Base-by-base conservation (phyloP, 2,797 vertebrate genomes). In the Dicrostonyx torquatus region DNA sequence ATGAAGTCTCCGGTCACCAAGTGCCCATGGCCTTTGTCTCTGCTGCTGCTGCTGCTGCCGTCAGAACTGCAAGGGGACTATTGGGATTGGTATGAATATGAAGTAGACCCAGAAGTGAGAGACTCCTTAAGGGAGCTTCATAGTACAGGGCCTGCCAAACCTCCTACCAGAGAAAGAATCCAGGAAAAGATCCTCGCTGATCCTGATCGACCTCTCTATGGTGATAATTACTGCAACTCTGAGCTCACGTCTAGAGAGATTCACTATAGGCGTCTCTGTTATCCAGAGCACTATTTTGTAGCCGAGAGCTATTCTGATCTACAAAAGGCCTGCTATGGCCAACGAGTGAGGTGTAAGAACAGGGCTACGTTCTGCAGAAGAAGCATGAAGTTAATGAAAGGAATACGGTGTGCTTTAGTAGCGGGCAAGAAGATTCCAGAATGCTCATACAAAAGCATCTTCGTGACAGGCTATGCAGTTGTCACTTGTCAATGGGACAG, bases 211-310 rank as follows among this genome's bases (percentile, higher is more conserved):
- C 45, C 53, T 0, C 17, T 94, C 1, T 0, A 0, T 9, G 1
- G 18, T 29, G 0, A 0, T 0, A 0, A 0, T 0, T 95, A 93
- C 43, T 94, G 92, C 13, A 1, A 0, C 37, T 0, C 0, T 0
- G 75, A 66, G 80, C 17, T 84, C 0, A 43, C 0, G 40, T 0
- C 0, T 0, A 95, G 29, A 93, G 68, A 40, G 14, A 34, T 97
- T 31, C 78, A 94, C 2, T 1, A 53, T 4, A 94, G 6, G 40
- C 0, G 31, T 0, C 0, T 0, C 0, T 96, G 94, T 64, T 22
- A 12, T 15, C 26, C 29, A 14, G 66, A 95, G 70, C 78, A 94
- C 55, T 93, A 94, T 45, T 88, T 97, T 24, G 34, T 95, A 7
- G 0, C 0, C 7, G 18, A 0, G 6, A 0, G 10, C 2, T 96